Percentiles rank a stretch among this genome's conserved stretches.
Evolutionary conservation across 2,797 vertebrate species (phyloP).

Genomic region (Carduelis carduelis): DNA sequence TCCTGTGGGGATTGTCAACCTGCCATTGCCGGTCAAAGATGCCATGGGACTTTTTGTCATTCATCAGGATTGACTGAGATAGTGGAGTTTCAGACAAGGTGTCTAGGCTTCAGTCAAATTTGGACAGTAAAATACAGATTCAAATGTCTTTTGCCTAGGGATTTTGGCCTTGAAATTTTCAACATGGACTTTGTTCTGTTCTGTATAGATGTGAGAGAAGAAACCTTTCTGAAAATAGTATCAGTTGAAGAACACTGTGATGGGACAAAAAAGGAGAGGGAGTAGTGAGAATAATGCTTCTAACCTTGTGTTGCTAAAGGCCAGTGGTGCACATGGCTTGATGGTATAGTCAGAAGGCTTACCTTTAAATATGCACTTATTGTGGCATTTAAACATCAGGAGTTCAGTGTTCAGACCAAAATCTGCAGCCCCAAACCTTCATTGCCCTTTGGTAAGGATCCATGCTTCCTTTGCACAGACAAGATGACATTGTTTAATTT

Average conservation of each 20-base stretch:
- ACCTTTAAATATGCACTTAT: not conserved
- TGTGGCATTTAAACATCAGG: not conserved
- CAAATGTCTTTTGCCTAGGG: not conserved
- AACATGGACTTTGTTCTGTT: not conserved
- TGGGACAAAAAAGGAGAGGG: not conserved
- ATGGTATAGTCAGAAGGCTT: not conserved
- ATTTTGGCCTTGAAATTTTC: not conserved
- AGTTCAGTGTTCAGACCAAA: not conserved
- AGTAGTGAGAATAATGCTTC: not conserved
- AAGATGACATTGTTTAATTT: not conserved
- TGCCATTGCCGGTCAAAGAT: not conserved
- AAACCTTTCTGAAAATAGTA: not conserved
- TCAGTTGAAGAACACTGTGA: accelerated
- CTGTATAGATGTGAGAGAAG: not conserved
- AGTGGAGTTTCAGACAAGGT: not conserved
- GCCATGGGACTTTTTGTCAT: not conserved
- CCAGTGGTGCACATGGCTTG: not conserved
- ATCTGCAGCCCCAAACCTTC: not conserved
- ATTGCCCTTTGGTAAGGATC: not conserved
- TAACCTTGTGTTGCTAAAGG: not conserved
- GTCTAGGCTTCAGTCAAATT: not conserved
- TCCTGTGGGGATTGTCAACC: not conserved
- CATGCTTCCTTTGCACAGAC: not conserved
- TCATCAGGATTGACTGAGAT: not conserved
- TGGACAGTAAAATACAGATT: not conserved